Percentiles rank a stretch among this genome's conserved stretches.
Evolutionary conservation across 2,113 vertebrate genomes (phyloP).

Genomic region (Dicerorhinus sumatrensis): DNA sequence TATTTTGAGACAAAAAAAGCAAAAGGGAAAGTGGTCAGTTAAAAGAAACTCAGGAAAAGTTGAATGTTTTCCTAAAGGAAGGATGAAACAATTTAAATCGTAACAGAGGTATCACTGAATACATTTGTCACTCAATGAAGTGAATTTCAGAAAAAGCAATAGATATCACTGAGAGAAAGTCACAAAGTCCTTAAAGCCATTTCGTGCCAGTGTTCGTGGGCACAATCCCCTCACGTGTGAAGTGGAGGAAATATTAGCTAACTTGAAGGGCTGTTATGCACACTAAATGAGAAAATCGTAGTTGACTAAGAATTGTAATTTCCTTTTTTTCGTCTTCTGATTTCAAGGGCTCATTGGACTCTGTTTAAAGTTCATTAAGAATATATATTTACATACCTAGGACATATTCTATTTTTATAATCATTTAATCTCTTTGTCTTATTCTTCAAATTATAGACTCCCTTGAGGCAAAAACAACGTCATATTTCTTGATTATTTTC

Average conservation of each 20-base stretch:
- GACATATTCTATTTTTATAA: neutral
- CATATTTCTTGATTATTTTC: neutral
- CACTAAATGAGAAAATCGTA: neutral
- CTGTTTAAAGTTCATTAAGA: neutral
- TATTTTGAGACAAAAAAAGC: neutral
- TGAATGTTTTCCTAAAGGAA: neutral
- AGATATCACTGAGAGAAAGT: neutral
- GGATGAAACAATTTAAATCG: neutral
- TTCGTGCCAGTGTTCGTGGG: neutral
- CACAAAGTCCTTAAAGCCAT: neutral
- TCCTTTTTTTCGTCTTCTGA: neutral
- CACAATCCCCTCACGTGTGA: neutral
- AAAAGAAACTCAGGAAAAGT: neutral
- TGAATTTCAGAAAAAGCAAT: conserved; percentile 12
- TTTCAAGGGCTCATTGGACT: neutral
- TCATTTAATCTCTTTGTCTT: neutral
- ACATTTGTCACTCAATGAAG: neutral
- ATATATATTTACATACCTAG: neutral
- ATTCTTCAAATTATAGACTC: neutral
- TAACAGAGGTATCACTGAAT: neutral
- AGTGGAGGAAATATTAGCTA: neutral
- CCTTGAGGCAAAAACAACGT: neutral
- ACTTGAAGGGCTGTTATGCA: neutral
- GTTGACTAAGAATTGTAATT: neutral
- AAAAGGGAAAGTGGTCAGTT: neutral